Percentiles rank a stretch among this genome's conserved stretches.
These are phyloP conservation scores for Halichoeres trimaculatus DNA, from an alignment of 2,113 vertebrate genomes.

Conservation along the genomic window DNA sequence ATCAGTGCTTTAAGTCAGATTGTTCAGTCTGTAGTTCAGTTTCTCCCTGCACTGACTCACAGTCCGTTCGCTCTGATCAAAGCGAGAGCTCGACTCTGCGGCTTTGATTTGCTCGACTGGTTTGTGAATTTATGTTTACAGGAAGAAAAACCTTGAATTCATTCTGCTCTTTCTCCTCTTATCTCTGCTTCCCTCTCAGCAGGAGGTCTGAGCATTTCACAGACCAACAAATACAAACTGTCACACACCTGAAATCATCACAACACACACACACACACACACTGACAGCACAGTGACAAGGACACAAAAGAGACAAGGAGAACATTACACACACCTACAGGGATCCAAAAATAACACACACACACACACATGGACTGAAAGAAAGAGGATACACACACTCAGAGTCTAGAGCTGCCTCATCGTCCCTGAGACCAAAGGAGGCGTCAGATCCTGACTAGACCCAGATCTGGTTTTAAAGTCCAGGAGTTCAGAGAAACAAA, in stretches of 20 bases:
- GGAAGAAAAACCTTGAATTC: no score
- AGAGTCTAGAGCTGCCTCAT: neutral
- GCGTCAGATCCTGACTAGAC: neutral
- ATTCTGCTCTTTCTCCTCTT: neutral
- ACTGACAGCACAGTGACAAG: neutral
- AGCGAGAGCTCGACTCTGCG: no score
- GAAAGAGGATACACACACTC: neutral
- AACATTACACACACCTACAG: constrained; percentile 1
- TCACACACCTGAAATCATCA: neutral
- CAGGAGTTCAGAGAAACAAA: neutral
- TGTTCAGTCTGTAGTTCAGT: no score
- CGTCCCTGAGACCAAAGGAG: neutral
- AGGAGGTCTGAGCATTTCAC: constrained; percentile 1
- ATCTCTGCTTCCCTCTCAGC: constrained; percentile 1
- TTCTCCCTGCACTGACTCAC: no score
- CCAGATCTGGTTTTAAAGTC: no score
- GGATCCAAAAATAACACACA: constrained; percentile 24
- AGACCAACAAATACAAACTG: neutral
- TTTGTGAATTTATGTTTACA: no score
- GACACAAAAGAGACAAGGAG: neutral
- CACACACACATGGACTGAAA: no score
- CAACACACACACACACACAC: neutral
- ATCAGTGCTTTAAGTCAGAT: no score
- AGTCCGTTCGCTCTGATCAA: no score
- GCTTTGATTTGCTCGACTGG: no score